phyloP scores from a whole-genome alignment of 1,140 invertebrate genomes.

The Brachionus rotundiformis region DNA sequence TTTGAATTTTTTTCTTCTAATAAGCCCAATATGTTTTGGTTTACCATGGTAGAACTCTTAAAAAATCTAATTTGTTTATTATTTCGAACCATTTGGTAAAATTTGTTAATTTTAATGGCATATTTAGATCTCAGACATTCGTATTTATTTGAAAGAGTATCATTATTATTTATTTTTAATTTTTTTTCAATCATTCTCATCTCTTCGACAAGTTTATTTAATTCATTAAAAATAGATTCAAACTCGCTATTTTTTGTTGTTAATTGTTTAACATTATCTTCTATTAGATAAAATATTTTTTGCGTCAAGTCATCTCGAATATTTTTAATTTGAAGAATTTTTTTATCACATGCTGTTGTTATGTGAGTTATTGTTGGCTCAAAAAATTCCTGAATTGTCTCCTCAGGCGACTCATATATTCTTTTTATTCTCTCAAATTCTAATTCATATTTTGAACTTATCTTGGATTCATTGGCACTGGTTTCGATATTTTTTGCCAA shows the following conservation, averaged over 20 bases:
- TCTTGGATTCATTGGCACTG: not conserved
- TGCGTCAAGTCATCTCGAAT: constrained; percentile 7
- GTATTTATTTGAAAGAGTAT: not conserved
- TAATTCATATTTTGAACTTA: not conserved
- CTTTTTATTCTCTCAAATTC: not conserved
- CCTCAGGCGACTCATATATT: not conserved
- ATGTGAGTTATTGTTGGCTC: not conserved
- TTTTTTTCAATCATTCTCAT: not conserved
- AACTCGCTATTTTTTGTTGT: not conserved
- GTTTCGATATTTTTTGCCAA: not conserved
- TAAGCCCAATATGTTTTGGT: not conserved
- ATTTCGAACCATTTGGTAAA: constrained; percentile 13
- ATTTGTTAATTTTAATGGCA: not conserved
- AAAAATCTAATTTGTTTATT: constrained; percentile 9
- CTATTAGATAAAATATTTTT: not conserved
- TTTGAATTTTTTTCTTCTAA: not conserved
- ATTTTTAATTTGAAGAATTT: constrained; percentile 6
- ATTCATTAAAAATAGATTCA: not conserved
- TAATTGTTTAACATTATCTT: not conserved
- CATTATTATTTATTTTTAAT: not conserved
- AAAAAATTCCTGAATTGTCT: not conserved
- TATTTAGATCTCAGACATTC: not conserved
- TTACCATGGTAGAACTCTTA: not conserved
- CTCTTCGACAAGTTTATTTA: not conserved
- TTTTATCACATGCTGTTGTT: not conserved